Base-by-base conservation (phyloP, 2,888 invertebrate genomes). In the Amphipoea oculea region DNA sequence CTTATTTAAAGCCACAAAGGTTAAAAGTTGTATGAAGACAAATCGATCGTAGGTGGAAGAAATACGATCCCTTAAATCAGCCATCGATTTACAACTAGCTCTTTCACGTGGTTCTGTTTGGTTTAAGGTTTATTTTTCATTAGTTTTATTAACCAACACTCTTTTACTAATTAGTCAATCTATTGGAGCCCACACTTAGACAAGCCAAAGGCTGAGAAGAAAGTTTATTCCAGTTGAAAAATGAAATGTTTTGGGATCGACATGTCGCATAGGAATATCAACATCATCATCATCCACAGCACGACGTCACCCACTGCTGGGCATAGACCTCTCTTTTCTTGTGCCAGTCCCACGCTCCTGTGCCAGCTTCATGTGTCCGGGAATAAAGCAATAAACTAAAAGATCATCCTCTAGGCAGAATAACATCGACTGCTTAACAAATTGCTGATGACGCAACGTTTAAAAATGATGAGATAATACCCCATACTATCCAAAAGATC, bases 31-130 rank as follows among this genome's bases (percentile, higher is more conserved):
- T 0, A 51, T 77, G 12, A 60, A 54, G 20, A 36, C 11, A 29
- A 69, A 60, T 63, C 17, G 42, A 75, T 73, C 60, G 77, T 78
- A 75, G 78, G 79, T 76, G 67, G 66, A 79, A 81, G 79, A 84
- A 78, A 83, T 85, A 77, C 63, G 81, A 77, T 87, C 74, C 82
- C 69, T 80, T 71, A 75, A 80, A 84, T 79, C 45, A 75, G 67
- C 40, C 72, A 75, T 84, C 67, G 75, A 79, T 84, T 77, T 73
- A 71, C 57, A 84, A 74, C 84, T 73, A 76, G 75, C 40, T 62
- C 7, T 74, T 70, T 45, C 62, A 65, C 42, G 45, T 79, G 65
- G 40, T 20, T 66, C 40, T 57, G 40, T 69, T 70, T 9, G 51
- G 5, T 66, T 68, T 0, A 1, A 60, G 17, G 17, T 76, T 69